Evolutionary conservation across 2,113 vertebrate genomes (phyloP).

Genomic region (Passer domesticus): DNA sequence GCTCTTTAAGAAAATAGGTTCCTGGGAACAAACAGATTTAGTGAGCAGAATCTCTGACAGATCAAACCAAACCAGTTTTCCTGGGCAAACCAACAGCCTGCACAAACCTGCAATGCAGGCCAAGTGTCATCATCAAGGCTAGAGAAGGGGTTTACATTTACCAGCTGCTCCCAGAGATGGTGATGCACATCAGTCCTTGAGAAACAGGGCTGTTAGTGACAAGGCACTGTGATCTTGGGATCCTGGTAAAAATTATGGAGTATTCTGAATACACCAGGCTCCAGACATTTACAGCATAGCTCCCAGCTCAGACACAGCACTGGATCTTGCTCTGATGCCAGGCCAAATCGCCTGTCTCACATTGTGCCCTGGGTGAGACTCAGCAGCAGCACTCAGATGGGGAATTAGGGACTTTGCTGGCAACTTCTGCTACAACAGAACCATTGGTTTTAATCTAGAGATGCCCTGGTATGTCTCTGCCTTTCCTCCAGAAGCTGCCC

Average conservation of each 20-base stretch:
- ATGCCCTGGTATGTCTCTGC: background rate
- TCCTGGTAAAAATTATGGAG: background rate
- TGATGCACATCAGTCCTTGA: background rate
- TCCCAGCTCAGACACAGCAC: background rate
- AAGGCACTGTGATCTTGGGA: background rate
- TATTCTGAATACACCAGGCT: background rate
- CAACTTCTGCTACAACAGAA: background rate
- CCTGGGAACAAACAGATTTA: slow-evolving; percentile 59
- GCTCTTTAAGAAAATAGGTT: slow-evolving; percentile 13
- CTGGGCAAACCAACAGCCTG: slow-evolving; percentile 30
- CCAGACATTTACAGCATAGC: background rate
- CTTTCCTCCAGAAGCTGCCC: background rate
- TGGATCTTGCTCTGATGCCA: background rate
- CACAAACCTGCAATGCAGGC: background rate
- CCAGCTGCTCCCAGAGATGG: background rate
- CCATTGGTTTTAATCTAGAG: background rate
- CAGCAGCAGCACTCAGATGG: background rate
- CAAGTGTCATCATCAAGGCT: background rate
- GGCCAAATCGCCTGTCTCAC: accelerated
- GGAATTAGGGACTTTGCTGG: background rate
- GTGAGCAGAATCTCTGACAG: slow-evolving; percentile 18
- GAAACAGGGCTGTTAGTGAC: background rate
- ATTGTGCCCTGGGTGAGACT: background rate
- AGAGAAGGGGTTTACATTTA: background rate
- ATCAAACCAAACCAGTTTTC: slow-evolving; percentile 59